A percentile compares a stretch with the other conserved stretches of the same genome.
phyloP scores from a whole-genome alignment of 2,113 vertebrate species.

The Marmota monax region DNA sequence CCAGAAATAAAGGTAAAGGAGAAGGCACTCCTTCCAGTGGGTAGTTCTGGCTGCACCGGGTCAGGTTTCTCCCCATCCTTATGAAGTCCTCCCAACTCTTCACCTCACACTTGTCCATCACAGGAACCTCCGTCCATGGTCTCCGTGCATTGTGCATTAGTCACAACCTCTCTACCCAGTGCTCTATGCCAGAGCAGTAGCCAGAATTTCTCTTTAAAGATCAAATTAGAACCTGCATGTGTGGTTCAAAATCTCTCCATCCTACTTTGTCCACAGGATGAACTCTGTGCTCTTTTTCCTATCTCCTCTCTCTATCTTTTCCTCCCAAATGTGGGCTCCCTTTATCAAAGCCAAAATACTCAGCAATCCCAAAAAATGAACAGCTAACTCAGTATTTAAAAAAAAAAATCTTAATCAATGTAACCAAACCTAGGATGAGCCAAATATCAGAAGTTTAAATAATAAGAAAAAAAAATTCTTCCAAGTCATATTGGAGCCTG shows the following conservation, averaged over 20 bases:
- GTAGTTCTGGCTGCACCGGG: rapidly evolving
- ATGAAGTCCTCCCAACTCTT: no score
- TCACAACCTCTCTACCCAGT: background rate
- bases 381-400: background rate
- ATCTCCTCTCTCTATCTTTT: background rate
- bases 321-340: background rate
- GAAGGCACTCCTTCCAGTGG: background rate
- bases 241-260: background rate
- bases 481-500: conserved; percentile 17
- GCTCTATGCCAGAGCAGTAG: background rate
- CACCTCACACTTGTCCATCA: rapidly evolving
- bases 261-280: rapidly evolving
- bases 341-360: background rate
- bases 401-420: conserved; percentile 37
- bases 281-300: background rate
- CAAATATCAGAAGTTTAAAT: conserved; percentile 64
- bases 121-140: rapidly evolving
- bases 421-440: conserved; percentile 21
- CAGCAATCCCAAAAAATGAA: background rate
- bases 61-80: background rate
- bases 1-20: background rate
- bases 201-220: background rate
- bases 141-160: background rate
- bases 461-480: background rate
- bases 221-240: background rate